A percentile compares a stretch with the other conserved stretches of the same genome.
phyloP scores from a whole-genome alignment of 2,113 vertebrate genomes.

The Strigops habroptila region DNA sequence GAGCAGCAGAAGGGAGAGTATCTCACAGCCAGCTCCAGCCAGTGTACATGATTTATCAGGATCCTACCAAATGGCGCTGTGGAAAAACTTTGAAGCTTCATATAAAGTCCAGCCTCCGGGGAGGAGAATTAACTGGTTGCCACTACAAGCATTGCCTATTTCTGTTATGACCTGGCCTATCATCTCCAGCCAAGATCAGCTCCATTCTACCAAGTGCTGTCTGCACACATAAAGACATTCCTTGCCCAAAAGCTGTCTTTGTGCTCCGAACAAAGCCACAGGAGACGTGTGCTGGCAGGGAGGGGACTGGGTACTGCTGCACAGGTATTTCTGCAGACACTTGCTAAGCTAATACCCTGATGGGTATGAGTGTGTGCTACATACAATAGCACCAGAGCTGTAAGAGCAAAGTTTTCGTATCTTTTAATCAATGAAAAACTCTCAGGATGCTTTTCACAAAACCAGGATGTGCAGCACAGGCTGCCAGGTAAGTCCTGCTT shows the following conservation, averaged over 20 bases:
- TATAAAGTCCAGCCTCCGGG: not conserved
- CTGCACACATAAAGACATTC: not conserved
- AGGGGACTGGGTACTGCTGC: not conserved
- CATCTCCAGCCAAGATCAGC: not conserved
- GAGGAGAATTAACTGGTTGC: not conserved
- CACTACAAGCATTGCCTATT: not conserved
- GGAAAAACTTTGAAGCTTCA: not conserved
- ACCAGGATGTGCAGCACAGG: not conserved
- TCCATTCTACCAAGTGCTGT: not conserved
- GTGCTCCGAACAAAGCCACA: not conserved
- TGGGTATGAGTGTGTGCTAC: accelerated
- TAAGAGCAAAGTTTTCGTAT: not conserved
- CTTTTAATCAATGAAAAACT: not conserved
- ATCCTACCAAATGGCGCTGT: accelerated
- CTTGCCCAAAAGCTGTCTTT: not conserved
- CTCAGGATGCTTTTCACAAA: not conserved
- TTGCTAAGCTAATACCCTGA: not conserved
- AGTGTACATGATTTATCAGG: not conserved
- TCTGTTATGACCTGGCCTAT: not conserved
- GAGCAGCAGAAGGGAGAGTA: not conserved
- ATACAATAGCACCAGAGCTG: not conserved
- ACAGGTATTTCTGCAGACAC: not conserved
- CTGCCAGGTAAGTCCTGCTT: not conserved
- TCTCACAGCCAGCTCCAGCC: not conserved
- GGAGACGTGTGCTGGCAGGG: not conserved